Base-by-base conservation (phyloP, 2,113 vertebrate genomes). In the Trachemys scripta region DNA sequence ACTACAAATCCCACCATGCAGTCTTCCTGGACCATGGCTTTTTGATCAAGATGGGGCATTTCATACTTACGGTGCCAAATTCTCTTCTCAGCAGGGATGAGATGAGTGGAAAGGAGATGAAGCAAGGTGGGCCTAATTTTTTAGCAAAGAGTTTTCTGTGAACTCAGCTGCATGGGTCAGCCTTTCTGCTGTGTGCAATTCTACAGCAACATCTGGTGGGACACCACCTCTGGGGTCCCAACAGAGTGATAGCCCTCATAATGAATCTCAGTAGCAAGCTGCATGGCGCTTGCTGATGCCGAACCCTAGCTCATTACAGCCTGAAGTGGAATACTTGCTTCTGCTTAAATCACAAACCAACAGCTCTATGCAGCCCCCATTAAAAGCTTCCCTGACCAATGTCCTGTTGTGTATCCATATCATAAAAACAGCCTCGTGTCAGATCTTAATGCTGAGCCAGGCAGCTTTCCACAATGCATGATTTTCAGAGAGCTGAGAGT, bases 121-220 rank as follows among this genome's bases (percentile, higher is more conserved):
- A 19, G 4, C 0, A 14, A 2, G 0, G 0, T 0, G 3, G 69
- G n/a, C 17, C 10, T 69, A 38, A 5, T 3, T 0, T 22, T 45
- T 7, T 3, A 27, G 24, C 6, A 1, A n/a, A 20, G 5, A 29
- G 3, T 9, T 0, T 9, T 45, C 5, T 45, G 22, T 47, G 19
- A 10, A 7, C 0, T 0, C 42, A 0, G 19, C 1, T 13, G 0
- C 35, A 0, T 0, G 4, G 51, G 54, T 45, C 72, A 10, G 25
- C 19, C 12, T 82, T 16, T 19, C 57, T 2, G 45, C 82, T 51
- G 10, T 42, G 47, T 5, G 1, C n/a, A 82, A 42, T n/a, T 0
- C 80, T 3, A 19, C 10, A 69, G 84, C 13, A 19, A 69, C 47
- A 14, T 49, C 3, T 1, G 53, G 78, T 11, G 27, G 84, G 38